Evolutionary conservation across 1,140 invertebrate species (phyloP), one percentile per base, ranked within the genome.

Genomic region (Doryteuthis pealeii): DNA sequence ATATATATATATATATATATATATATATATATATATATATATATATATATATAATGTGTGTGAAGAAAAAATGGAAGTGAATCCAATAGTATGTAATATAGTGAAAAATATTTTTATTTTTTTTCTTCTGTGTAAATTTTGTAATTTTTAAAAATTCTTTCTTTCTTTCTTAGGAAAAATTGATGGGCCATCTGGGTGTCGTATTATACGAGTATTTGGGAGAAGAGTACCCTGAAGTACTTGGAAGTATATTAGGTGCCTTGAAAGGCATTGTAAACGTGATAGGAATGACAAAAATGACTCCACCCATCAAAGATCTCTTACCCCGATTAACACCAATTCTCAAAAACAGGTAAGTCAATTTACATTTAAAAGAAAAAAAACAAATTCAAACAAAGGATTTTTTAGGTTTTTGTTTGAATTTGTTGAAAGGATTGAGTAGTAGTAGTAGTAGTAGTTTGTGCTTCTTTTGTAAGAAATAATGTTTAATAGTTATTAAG

Each of bases 261-360:
- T 89, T 99, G 0, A 99, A 99, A 89, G 96, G 95, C 1, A 99
- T 99, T 83, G 97, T 99, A 0, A 99, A 99, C 89, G 98, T 99
- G 3, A 99, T 99, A 87, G 97, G 98, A 82, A 99, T 99, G 98
- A 99, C 97, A 0, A 99, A 99, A 90, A 99, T 99, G 98, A 99
- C 96, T 6, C 98, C 98, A 6, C 98, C 98, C 2, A 99, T 99
- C 77, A 99, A 99, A 90, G 98, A 99, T 90, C 89, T 99, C 1
- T 89, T 99, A 30, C 98, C 98, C 0, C 90, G 98, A 77, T 89
- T 99, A 1, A 99, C 98, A 3, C 98, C 98, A 0, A 99, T 99
- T 84, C 90, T 99, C 22, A 99, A 99, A 83, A 91, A 91, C 84
- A 89, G 90, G 89, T 89, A 54, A 62, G 74, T 74, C 5, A 28